phyloP scores from a whole-genome alignment of 2,113 vertebrate species.

The Megaceryle torquata region DNA sequence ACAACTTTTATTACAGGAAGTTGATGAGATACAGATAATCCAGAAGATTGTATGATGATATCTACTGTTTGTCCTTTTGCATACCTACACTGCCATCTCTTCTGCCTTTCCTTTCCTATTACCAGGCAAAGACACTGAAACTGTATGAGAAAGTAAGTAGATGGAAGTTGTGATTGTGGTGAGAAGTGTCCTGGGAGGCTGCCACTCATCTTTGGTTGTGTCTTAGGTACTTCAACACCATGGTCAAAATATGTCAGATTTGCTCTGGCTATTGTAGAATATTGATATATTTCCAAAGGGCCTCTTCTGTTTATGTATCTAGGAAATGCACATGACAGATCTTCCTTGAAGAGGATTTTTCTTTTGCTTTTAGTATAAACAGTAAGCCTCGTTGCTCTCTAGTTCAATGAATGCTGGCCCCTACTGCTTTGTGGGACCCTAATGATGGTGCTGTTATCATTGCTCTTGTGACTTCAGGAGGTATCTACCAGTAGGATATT shows the following conservation, averaged over 20 bases:
- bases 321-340: background rate
- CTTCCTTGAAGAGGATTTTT: background rate
- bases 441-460: background rate
- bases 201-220: background rate
- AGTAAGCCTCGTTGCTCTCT: background rate
- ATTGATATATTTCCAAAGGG: background rate
- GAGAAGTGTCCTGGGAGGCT: background rate
- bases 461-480: background rate
- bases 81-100: background rate
- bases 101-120: background rate
- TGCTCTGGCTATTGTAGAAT: background rate
- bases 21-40: background rate
- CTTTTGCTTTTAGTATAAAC: constrained; percentile 2
- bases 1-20: background rate
- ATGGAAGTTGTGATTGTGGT: background rate
- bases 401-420: background rate
- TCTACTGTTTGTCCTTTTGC: background rate
- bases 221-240: background rate
- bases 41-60: background rate
- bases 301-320: background rate
- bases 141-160: background rate
- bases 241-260: background rate
- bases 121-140: background rate
- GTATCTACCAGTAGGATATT: background rate
- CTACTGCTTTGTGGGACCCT: background rate